Evolutionary conservation across 2,113 vertebrate species (phyloP), one percentile per base, ranked within the genome.

Genomic region (Antigone vipio): DNA sequence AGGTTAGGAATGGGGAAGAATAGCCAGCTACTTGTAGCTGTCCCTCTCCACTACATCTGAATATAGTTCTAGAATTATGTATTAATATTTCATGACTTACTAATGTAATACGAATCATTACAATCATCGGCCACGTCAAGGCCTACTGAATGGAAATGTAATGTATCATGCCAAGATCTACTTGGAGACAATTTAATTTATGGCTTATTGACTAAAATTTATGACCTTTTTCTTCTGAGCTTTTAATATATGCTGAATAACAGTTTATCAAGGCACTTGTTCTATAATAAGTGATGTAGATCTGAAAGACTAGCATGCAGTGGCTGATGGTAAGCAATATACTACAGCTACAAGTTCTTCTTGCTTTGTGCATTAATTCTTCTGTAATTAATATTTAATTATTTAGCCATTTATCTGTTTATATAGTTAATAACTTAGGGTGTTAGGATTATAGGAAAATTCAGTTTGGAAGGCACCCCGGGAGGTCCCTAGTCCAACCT

Each of bases 181-280:
- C 38, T 83, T 81, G 56, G 12, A 88, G 50, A 71, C 75, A 73
- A 79, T 77, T 93, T 92, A 74, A 92, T 97, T 93, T 92, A 90
- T 81, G 91, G 63, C 40, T 81, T 84, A 88, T 84, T 86, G 67
- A 77, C 91, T 53, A 55, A 79, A 86, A 91, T 53, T 80, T 59
- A 35, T 88, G 79, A 55, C 50, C 12, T 4, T 92, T 92, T 95
- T 88, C 59, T 93, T 86, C 42, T 52, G 58, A 88, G 75, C 72
- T 96, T 93, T 92, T 92, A 92, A 96, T 96, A 67, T 32, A 44
- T 62, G 26, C 30, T 79, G 32, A 55, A 8, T 53, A 83, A 91
- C 23, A 26, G n/a, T 53, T 62, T 90, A 62, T 79, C 30, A 74
- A 88, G 45, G 35, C 21, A 17, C 32, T 85, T 52, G 14, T 60